phyloP scores from a whole-genome alignment of 1,140 invertebrate genomes.

The Listronotus oregonensis region DNA sequence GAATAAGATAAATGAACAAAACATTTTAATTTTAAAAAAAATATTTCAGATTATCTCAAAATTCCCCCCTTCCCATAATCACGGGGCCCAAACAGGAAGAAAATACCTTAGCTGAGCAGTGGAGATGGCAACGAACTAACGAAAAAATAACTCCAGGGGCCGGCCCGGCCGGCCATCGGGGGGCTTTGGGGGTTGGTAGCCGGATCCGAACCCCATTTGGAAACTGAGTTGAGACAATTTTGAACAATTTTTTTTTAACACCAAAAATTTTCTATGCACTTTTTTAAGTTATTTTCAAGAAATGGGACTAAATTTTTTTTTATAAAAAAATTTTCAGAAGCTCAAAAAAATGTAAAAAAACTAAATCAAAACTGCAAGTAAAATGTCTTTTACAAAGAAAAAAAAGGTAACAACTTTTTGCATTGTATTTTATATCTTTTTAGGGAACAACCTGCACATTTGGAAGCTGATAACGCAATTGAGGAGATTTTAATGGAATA shows the following conservation, averaged over 20 bases:
- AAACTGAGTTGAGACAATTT: constrained; percentile 73
- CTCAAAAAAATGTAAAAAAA: too few relatives aligned
- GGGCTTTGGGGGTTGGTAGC: constrained; percentile 78
- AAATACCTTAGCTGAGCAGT: constrained; percentile 75
- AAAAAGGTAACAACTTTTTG: constrained; percentile 64
- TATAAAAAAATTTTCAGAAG: too few relatives aligned
- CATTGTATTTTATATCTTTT: constrained; percentile 58
- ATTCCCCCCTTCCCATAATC: constrained; percentile 73
- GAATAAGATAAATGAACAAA: too few relatives aligned
- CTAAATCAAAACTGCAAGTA: too few relatives aligned
- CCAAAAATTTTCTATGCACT: background rate
- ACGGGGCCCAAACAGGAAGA: constrained; percentile 73
- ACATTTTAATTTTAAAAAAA: too few relatives aligned
- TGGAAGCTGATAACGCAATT: constrained; percentile 66
- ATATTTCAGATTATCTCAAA: constrained; percentile 64
- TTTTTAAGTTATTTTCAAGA: background rate
- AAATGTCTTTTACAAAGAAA: too few relatives aligned
- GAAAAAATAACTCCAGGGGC: constrained; percentile 76
- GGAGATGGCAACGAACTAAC: constrained; percentile 82
- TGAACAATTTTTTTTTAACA: constrained; percentile 63
- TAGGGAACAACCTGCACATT: constrained; percentile 49
- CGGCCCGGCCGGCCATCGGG: constrained; percentile 72
- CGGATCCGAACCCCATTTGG: constrained; percentile 60
- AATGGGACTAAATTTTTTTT: background rate
- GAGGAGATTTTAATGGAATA: constrained; percentile 67